Percentiles rank a stretch among this genome's conserved stretches.
Conservation (phyloP, 2,888 invertebrate genomes). For the Odontomyia ornata region DNA sequence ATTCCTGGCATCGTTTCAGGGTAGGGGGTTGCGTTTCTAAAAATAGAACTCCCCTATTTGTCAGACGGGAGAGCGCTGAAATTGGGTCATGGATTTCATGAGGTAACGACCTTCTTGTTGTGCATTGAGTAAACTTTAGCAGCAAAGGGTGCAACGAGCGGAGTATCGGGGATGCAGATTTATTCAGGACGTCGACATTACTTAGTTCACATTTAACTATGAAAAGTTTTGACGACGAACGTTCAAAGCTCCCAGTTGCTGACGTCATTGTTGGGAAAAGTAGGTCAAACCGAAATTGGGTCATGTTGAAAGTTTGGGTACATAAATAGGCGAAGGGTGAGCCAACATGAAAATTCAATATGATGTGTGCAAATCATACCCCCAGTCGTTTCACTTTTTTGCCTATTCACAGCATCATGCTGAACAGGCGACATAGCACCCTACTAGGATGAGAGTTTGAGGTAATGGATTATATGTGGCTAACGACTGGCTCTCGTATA, state of each 20-base stretch:
- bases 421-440: background rate
- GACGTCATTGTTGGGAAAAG: slow-evolving; percentile 46
- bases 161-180: slow-evolving; percentile 59
- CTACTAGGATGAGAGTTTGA: background rate
- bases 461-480: background rate
- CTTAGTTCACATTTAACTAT: slow-evolving; percentile 37
- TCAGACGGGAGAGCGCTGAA: slow-evolving; percentile 17
- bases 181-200: slow-evolving; percentile 55
- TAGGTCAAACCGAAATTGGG: slow-evolving; percentile 46
- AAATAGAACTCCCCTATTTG: slow-evolving; percentile 51
- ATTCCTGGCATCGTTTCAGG: slow-evolving; percentile 1
- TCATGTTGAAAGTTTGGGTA: slow-evolving; percentile 31
- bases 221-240: slow-evolving; percentile 21
- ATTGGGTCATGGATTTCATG: slow-evolving; percentile 51
- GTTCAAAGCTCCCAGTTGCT: slow-evolving; percentile 38
- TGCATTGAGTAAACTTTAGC: background rate
- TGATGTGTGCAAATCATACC: background rate
- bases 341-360: background rate
- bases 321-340: background rate
- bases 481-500: background rate
- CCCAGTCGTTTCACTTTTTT: background rate
- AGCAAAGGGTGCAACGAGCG: slow-evolving; percentile 59
- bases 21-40: slow-evolving; percentile 37
- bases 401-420: background rate
- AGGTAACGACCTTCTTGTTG: slow-evolving; percentile 53